phyloP scores from a whole-genome alignment of 2,888 invertebrate species.

The Clusia tigrina region DNA sequence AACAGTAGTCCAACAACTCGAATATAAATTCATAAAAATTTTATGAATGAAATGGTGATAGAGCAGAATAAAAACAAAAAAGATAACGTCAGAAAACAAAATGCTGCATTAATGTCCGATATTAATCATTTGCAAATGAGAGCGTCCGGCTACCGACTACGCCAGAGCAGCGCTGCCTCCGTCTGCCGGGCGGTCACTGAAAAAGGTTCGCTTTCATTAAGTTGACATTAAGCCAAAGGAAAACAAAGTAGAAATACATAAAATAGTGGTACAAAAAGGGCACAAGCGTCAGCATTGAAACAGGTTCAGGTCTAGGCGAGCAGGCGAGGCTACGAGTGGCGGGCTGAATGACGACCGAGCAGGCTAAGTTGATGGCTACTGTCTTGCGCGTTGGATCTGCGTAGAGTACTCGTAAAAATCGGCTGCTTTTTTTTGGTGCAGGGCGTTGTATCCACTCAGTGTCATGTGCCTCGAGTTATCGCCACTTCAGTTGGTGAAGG shows the following conservation, averaged over 20 bases:
- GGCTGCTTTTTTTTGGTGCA: neutral
- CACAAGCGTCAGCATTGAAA: neutral
- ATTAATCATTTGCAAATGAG: constrained; percentile 7
- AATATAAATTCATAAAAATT: neutral
- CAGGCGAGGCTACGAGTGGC: neutral
- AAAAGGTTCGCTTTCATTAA: constrained; percentile 20
- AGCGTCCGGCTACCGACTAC: neutral
- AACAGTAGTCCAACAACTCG: neutral
- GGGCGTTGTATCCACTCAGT: too few relatives aligned
- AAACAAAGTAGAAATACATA: neutral
- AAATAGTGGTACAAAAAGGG: too few relatives aligned
- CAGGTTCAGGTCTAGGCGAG: constrained; percentile 8
- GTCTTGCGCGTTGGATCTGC: neutral
- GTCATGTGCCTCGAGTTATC: too few relatives aligned
- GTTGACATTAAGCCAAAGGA: constrained; percentile 9
- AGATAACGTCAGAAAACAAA: constrained; percentile 4
- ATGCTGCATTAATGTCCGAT: constrained; percentile 12
- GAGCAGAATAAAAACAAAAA: constrained; percentile 1
- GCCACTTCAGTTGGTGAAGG: neutral
- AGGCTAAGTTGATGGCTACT: neutral
- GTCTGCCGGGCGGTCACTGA: constrained; percentile 7
- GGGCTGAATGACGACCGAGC: neutral
- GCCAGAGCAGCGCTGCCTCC: neutral
- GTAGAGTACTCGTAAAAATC: neutral
- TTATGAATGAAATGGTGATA: neutral